Base-by-base conservation (phyloP, 1,140 invertebrate species). In the Diuraphis noxia region DNA sequence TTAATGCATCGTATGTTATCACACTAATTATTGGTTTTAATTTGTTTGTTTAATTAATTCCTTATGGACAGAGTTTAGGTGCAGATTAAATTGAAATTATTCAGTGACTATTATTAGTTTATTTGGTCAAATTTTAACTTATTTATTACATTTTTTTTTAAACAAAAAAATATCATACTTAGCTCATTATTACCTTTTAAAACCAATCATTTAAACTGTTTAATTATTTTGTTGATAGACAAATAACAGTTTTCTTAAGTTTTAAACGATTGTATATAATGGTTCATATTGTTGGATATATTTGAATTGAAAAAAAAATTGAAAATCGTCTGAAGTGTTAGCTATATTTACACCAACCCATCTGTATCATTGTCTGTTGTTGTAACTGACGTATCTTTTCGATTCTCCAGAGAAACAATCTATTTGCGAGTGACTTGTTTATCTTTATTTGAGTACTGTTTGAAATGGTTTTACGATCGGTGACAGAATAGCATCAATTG, bases 341-440 rank as follows among this genome's bases (percentile, higher is more conserved):
- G 81, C 40, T 49, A 34, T 36, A 86, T 43, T 19, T 43, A 49
- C 84, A 13, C 36, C n/a, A 86, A 7, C 84, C n/a, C 84, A 49
- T n/a, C 36, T 46, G 41, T 85, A 85, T 49, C 43, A 86, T 49
- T 86, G 43, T 82, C 40, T 40, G 36, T 36, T 86, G 49, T 86
- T 86, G 43, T 36, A 86, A 49, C 84, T 49, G 43, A 86, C 84
- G 84, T 86, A 17, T 86, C 25, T 30, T 46, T 49, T 86, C 41
- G 49, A 86, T 86, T 49, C 82, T 85, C 82, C 13, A 23, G 43
- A 49, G 41, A 86, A 86, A 86, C 84, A n/a, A 86, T 86, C 23
- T 46, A 86, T 86, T 86, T 86, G 43, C 2, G n/a, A 36, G 43
- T 86, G 84, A 86, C 84, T 86, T 86, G 41, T 49, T 49, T 86